A percentile compares a stretch with the other conserved stretches of the same genome.
phyloP scores from a whole-genome alignment of 2,888 invertebrate genomes.

The Erebia ligea region DNA sequence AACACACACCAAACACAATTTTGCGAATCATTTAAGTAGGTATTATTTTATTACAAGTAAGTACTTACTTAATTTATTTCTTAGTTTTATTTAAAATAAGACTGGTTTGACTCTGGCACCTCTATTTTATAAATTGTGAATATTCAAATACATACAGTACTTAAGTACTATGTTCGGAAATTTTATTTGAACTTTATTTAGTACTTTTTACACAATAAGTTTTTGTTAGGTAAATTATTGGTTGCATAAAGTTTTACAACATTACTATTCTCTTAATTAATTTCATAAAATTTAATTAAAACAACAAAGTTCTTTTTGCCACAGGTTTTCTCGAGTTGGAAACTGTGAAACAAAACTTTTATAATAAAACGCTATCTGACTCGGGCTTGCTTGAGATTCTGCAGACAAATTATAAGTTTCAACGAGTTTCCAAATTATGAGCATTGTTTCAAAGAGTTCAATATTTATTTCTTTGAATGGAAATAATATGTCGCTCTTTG shows the following conservation, averaged over 20 bases:
- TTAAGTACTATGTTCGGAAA: too few relatives aligned
- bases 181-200: too few relatives aligned
- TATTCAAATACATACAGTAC: too few relatives aligned
- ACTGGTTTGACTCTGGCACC: too few relatives aligned
- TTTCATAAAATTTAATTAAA: constrained; percentile 21
- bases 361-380: constrained; percentile 20
- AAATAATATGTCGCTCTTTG: background rate
- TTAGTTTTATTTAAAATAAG: too few relatives aligned
- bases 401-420: constrained; percentile 18
- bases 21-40: too few relatives aligned
- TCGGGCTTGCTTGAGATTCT: constrained; percentile 3
- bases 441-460: constrained; percentile 11
- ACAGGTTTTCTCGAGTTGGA: constrained; percentile 9
- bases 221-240: background rate
- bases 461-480: constrained; percentile 1
- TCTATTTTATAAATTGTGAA: too few relatives aligned
- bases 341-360: constrained; percentile 7
- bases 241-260: background rate
- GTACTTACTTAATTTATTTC: too few relatives aligned
- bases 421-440: constrained; percentile 3
- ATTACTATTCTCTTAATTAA: constrained; percentile 1
- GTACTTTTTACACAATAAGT: background rate
- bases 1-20: too few relatives aligned
- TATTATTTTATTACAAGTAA: too few relatives aligned
- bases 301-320: constrained; percentile 19